Base-by-base conservation (phyloP, 30 jellyfish, hydroid and myxozoan genomes). In the Hydra vulgaris region DNA sequence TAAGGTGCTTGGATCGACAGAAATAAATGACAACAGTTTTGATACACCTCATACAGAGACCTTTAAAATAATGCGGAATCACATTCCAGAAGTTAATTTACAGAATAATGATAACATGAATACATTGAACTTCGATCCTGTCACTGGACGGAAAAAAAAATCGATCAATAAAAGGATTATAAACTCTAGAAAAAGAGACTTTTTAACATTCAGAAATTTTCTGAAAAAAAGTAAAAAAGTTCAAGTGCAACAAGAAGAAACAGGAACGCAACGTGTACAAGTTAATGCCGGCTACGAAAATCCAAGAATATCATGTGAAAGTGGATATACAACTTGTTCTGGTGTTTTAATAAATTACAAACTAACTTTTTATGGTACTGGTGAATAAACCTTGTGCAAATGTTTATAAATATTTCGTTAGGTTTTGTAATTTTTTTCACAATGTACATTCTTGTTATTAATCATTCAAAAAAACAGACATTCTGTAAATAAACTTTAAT, bases 211-310 rank as follows among this genome's bases (percentile, higher is more conserved):
- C 12, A 40, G 61, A 40, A 12, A 40, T 40, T 40, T 40, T 40
- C 61, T 40, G 12, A 78, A 78, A 19, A 24, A 78, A n/a, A 68
- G 27, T 74, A 92, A 92, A 74, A 92, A 92, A 71, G 99, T 92
- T n/a, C 99, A 92, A 79, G 96, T 92, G 4, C 95, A 95, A 18
- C 61, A 40, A 40, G 99, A 94, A 53, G 97, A 94, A 85, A 94
- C 99, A 3, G 99, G 99, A 55, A 84, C 94, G 25, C 99, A 88
- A 77, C 92, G 99, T 25, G 99, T 94, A 0, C 99, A 94, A 70
- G 99, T 94, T 17, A 94, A 86, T 73, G 97, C 99, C 61, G 99
- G 99, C 17, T 94, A 94, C 74, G 97, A 94, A 78, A 94, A 94
- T 77, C 95, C 99, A 7, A 82, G 92, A 54, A 86, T 94, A 25